Conservation (phyloP, 2,113 vertebrate genomes). For the Aspidoscelis tigris region DNA sequence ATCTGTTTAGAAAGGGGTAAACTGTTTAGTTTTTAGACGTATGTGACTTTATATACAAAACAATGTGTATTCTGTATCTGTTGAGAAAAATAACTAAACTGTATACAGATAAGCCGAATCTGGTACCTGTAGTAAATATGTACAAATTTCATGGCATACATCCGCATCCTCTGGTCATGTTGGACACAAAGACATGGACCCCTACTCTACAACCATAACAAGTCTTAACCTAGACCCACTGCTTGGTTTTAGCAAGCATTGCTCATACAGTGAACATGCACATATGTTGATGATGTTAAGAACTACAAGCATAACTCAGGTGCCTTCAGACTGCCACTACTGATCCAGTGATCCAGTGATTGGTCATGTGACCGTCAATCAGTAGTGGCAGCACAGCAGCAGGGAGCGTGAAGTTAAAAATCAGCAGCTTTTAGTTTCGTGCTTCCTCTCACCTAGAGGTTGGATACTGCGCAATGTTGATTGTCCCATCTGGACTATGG, state of each 20-base stretch:
- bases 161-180: neutral
- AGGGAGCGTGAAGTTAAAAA: too few relatives aligned
- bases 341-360: too few relatives aligned
- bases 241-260: neutral
- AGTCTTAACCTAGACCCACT: neutral
- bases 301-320: neutral
- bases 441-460: too few relatives aligned
- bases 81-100: neutral
- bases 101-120: neutral
- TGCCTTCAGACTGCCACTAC: too few relatives aligned
- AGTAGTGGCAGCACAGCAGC: too few relatives aligned
- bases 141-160: too few relatives aligned
- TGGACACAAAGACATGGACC: neutral
- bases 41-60: neutral
- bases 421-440: too few relatives aligned
- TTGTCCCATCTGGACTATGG: too few relatives aligned
- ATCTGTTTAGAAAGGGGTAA: too few relatives aligned
- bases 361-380: too few relatives aligned
- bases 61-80: neutral
- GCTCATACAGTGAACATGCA: neutral
- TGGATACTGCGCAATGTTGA: too few relatives aligned
- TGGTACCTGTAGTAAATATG: neutral
- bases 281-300: neutral
- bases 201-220: neutral
- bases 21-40: neutral